Evolutionary conservation across 1,140 invertebrate species (phyloP), one percentile per base, ranked within the genome.

Genomic region (Chrysopa pallens): DNA sequence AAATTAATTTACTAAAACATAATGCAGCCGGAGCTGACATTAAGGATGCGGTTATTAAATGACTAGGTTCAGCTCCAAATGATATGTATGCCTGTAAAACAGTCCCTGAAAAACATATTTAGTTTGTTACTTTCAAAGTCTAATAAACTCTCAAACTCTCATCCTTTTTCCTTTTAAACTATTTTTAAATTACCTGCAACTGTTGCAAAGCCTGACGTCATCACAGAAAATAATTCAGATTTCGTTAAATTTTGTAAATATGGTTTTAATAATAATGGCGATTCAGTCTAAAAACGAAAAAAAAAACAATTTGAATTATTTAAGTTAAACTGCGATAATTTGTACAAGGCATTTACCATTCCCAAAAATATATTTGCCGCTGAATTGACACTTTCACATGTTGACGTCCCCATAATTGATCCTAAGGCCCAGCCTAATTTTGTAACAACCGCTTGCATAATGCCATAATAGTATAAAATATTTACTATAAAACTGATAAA

Each of bases 21-120:
- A 98, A 63, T 1, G 91, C 80, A 17, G 87, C 87, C 0, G 93
- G 90, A 1, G 92, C 92, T 0, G 89, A 86, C 92, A 98, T 96
- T 1, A 96, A 76, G 37, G 85, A 89, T 0, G 93, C 89, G 0
- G 88, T 88, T 38, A 98, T 75, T 13, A 88, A 60, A 61, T 87
- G 78, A 0, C 76, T 69, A 1, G 86, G 72, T 45, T 82, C 73
- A 6, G 92, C 88, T 2, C 91, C 92, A 58, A 91, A 92, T 12
- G 70, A 71, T 31, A 95, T 85, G 56, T 95, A 97, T 1, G 90
- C 86, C 0, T 88, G 91, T 50, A 98, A 65, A 1, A 93, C 84
- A 1, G 85, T 81, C 8, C 84, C 80, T 83, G 48, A 13, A 52
- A 51, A 33, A 33, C 8, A 48, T 36, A 15, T 38, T n/a, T 12